Percentiles rank a stretch among this genome's conserved stretches.
Evolutionary conservation across 2,113 vertebrate genomes (phyloP).

Genomic region (Terrapene triunguis): DNA sequence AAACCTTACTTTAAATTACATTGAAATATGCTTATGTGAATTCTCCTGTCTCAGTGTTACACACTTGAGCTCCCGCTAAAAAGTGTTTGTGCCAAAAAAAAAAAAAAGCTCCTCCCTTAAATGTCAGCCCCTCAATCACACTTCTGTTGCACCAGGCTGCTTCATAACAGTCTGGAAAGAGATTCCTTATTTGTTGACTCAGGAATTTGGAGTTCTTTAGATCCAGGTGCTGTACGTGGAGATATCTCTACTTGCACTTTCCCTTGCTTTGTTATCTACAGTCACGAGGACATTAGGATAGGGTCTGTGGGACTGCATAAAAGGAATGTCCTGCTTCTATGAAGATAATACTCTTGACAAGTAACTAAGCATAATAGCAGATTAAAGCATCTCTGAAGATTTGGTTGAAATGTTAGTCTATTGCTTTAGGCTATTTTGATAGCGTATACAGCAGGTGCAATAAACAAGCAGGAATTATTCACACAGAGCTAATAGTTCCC

Average conservation of each 20-base stretch:
- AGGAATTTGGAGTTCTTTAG: not conserved
- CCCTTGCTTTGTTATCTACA: not conserved
- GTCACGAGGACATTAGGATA: not conserved
- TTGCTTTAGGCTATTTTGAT: not conserved
- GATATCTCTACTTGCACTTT: not conserved
- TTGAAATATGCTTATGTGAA: not conserved
- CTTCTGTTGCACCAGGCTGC: not conserved
- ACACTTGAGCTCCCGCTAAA: not conserved
- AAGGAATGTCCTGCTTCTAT: not conserved
- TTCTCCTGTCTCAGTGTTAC: not conserved
- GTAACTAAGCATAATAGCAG: not conserved
- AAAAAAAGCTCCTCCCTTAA: not conserved
- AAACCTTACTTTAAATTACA: not conserved
- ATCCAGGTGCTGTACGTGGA: not conserved
- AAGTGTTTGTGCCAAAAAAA: not conserved
- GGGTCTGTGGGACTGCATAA: not conserved
- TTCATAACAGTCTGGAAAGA: not conserved
- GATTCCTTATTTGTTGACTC: not conserved
- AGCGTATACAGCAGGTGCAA: not conserved
- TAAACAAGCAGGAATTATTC: not conserved
- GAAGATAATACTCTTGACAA: not conserved
- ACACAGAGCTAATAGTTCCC: not conserved
- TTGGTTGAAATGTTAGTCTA: not conserved
- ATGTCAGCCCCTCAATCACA: not conserved
- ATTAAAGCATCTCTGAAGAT: not conserved